Percentiles rank a stretch among this genome's conserved stretches.
Conservation (phyloP, 2,113 vertebrate species). For the Pelecanus crispus region DNA sequence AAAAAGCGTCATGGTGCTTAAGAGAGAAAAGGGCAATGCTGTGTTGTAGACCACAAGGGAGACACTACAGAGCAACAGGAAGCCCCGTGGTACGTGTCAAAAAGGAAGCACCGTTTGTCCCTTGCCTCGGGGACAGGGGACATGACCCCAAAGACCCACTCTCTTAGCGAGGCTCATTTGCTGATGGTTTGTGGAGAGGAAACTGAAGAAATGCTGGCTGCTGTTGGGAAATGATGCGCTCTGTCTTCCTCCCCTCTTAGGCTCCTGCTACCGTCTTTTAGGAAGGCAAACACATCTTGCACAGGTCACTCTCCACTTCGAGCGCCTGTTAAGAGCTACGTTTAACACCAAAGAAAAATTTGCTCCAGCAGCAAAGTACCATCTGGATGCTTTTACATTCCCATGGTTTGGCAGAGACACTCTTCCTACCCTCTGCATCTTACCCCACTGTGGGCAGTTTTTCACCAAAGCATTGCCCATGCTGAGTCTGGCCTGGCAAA, state of each 20-base stretch:
- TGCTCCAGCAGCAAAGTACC: not conserved
- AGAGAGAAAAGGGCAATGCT: not conserved
- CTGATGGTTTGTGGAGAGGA: not conserved
- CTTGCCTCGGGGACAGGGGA: not conserved
- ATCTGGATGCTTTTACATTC: not conserved
- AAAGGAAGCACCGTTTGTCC: not conserved
- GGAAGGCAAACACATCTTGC: not conserved
- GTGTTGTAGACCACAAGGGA: not conserved
- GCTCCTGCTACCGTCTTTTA: not conserved
- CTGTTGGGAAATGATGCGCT: not conserved
- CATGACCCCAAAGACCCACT: not conserved
- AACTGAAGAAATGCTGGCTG: not conserved
- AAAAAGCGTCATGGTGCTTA: not conserved
- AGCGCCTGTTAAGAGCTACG: not conserved
- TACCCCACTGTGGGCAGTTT: not conserved
- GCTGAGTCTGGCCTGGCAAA: not conserved
- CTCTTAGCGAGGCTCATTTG: not conserved
- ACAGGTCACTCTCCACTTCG: not conserved
- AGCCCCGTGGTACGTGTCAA: not conserved
- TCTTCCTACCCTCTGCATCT: not conserved
- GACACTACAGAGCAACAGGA: not conserved
- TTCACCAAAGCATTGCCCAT: not conserved
- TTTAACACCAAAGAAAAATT: not conserved
- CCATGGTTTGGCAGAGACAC: not conserved
- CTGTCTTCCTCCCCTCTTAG: not conserved